Evolutionary conservation across 2,888 invertebrate species (phyloP), one percentile per base, ranked within the genome.

Genomic region (Aphidius colemani): DNA sequence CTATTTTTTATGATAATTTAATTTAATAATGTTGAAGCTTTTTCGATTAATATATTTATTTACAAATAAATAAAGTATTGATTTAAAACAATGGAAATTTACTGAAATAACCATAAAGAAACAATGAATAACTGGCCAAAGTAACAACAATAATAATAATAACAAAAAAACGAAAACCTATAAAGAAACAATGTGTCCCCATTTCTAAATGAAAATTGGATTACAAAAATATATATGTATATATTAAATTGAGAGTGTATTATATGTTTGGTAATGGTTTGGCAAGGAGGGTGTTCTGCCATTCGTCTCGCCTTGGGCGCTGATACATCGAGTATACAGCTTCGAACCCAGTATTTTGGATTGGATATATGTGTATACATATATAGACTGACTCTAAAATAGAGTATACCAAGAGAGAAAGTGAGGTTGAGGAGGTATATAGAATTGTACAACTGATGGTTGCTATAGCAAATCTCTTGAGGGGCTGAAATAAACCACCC

Each of bases 301-400:
- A 80, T 80, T 77, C 79, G 78, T 80, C 78, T 79, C 77, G 76
- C 80, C 75, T 74, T 76, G 76, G 78, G 78, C 77, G 75, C 76
- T 78, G 75, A 79, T 80, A 79, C 78, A 79, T 79, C 79, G 79
- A 75, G 74, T 45, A 75, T 77, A n/a, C n/a, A n/a, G 71, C 75
- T 74, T 78, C 76, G 74, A 75, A 76, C 76, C 73, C 73, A 74
- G 63, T 69, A 60, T 61, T 58, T 62, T 63, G 72, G 70, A 72
- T 71, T 71, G 72, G 72, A 72, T 70, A 73, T 65, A 70, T 48
- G 49, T 64, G 50, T 64, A 58, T 58, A 59, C 10, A 65, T 67
- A 69, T 70, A 70, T 67, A 66, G 64, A 70, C 64, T 66, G 64
- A 70, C 64, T 66, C 65, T 69, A 61, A 46, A 44, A 30, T 30